Conservation (phyloP, 2,113 vertebrate genomes). For the Eurystomus gularis region DNA sequence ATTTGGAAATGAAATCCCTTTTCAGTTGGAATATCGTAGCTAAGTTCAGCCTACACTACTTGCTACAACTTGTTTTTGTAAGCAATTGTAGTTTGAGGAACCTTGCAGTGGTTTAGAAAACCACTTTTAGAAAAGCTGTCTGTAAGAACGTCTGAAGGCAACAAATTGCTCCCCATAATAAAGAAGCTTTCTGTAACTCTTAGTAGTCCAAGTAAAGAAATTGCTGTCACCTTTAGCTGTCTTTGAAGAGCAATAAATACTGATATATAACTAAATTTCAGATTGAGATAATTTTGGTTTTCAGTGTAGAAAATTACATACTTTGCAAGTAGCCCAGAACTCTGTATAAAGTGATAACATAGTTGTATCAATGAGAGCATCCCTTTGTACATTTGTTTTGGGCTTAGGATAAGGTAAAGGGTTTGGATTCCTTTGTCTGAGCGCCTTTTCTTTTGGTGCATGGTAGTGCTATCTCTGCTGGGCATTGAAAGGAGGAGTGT, state of each 20-base stretch:
- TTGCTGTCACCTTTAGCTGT: slow-evolving; percentile 67
- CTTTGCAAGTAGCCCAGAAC: not conserved
- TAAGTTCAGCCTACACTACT: slow-evolving; percentile 54
- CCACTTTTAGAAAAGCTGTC: slow-evolving; percentile 71
- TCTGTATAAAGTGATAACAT: not conserved
- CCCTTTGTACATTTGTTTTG: not conserved
- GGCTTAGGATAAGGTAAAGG: not conserved
- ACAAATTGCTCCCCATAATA: slow-evolving; percentile 29
- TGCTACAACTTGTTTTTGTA: slow-evolving; percentile 77
- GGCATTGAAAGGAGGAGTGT: slow-evolving; percentile 67
- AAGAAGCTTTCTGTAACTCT: not conserved
- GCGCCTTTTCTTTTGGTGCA: slow-evolving; percentile 48
- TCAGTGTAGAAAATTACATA: not conserved
- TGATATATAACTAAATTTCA: not conserved
- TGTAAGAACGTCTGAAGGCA: slow-evolving; percentile 72
- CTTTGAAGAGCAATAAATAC: slow-evolving; percentile 68
- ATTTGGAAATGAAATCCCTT: slow-evolving; percentile 66
- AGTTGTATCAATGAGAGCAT: not conserved
- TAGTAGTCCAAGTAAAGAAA: slow-evolving; percentile 67
- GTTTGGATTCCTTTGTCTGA: slow-evolving; percentile 48
- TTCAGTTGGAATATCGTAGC: slow-evolving; percentile 62
- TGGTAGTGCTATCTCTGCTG: slow-evolving; percentile 61
- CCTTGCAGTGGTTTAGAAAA: slow-evolving; percentile 73
- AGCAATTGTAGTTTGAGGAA: slow-evolving; percentile 81
- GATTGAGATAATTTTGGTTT: not conserved